A percentile compares a stretch with the other conserved stretches of the same genome.
Evolutionary conservation across 37 sponge, comb jelly and placozoan genomes (phyloP).

Genomic region (Oopsacas minuta): DNA sequence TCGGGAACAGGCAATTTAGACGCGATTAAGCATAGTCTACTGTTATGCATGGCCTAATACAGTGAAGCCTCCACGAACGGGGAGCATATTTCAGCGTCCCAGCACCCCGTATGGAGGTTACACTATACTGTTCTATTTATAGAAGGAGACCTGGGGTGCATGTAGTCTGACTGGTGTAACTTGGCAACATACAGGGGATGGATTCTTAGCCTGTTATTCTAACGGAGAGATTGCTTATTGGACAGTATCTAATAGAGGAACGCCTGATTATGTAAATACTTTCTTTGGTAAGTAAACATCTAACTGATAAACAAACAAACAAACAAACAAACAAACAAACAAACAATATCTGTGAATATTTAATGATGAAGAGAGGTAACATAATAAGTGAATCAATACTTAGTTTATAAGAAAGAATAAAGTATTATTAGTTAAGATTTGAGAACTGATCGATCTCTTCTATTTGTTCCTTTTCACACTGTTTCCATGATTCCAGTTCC

Average conservation of each 20-base stretch:
- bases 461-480: neutral
- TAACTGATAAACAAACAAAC: neutral
- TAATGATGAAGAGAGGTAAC: too few relatives aligned
- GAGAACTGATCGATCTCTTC: neutral
- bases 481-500: neutral
- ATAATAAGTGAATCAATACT: neutral
- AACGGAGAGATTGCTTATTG: conserved; percentile 7
- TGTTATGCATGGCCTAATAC: too few relatives aligned
- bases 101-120: too few relatives aligned
- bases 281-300: neutral
- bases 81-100: too few relatives aligned
- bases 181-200: neutral
- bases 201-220: neutral
- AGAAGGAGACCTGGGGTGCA: neutral
- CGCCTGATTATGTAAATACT: neutral
- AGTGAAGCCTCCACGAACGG: too few relatives aligned
- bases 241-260: conserved; percentile 12
- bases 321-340: neutral
- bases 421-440: neutral
- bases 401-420: neutral
- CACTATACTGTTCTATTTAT: neutral
- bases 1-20: neutral
- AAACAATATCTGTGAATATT: neutral
- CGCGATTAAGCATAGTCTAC: neutral
- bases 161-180: neutral